These are phyloP conservation scores for Danionella dracula DNA, from an alignment of 2,797 vertebrate genomes.

Conservation along the genomic window DNA sequence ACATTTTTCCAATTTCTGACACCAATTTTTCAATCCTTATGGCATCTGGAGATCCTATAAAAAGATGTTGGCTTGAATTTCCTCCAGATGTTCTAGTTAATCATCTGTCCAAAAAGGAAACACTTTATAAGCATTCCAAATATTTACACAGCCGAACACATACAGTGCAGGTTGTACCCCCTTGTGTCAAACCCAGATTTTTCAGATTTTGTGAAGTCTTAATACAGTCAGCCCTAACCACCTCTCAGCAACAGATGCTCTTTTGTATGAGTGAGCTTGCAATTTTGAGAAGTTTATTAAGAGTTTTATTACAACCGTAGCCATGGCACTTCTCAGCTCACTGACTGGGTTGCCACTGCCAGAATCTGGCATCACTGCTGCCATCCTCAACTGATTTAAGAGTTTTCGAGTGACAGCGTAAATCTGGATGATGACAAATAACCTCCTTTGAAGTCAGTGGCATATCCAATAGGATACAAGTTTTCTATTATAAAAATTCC, in stretches of 20 bases:
- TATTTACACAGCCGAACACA: slow-evolving; percentile 25
- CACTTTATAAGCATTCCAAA: slow-evolving; percentile 31
- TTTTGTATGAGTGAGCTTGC: slow-evolving; percentile 41
- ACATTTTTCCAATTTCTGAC: background rate
- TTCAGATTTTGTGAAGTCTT: slow-evolving; percentile 22
- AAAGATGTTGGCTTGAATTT: slow-evolving; percentile 33
- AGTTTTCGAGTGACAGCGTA: slow-evolving; percentile 70
- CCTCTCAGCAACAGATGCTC: slow-evolving; percentile 49
- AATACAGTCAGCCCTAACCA: slow-evolving; percentile 29
- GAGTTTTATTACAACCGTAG: slow-evolving; percentile 54
- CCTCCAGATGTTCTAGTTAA: slow-evolving; percentile 44
- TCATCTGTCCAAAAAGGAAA: slow-evolving; percentile 31
- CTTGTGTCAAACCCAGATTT: slow-evolving; percentile 25
- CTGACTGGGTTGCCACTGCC: slow-evolving; percentile 22
- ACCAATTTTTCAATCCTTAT: slow-evolving; percentile 24
- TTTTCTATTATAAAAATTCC: slow-evolving; percentile 62
- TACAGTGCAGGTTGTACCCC: slow-evolving; percentile 25
- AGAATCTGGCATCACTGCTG: slow-evolving; percentile 39
- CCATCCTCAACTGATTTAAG: slow-evolving; percentile 65
- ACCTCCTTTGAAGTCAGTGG: slow-evolving; percentile 66
- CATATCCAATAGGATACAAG: slow-evolving; percentile 64
- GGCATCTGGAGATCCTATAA: slow-evolving; percentile 21
- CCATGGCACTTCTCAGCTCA: slow-evolving; percentile 45
- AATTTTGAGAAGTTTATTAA: slow-evolving; percentile 44
- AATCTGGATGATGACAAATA: slow-evolving; percentile 74